A percentile compares a stretch with the other conserved stretches of the same genome.
Evolutionary conservation across 2,888 invertebrate genomes (phyloP).

Genomic region (Callinectes sapidus): DNA sequence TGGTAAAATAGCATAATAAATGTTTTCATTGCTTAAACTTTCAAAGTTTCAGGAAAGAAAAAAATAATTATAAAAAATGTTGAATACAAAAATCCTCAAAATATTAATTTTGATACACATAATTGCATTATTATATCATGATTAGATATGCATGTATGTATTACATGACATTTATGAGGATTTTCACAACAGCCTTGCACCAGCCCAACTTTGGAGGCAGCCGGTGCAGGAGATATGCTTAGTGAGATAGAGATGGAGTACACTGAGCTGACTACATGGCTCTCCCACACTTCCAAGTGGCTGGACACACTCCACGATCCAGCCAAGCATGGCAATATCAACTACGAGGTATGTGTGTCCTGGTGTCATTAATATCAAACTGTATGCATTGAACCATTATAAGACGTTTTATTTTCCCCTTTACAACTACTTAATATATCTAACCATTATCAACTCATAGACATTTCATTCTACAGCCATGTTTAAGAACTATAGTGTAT

Average conservation of each 20-base stretch:
- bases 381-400: background rate
- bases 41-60: no score
- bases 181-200: conserved; percentile 55
- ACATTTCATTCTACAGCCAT: no score
- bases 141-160: background rate
- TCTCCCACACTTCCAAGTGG: conserved; percentile 81
- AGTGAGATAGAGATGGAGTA: conserved; percentile 88
- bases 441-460: no score
- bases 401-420: no score
- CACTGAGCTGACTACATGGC: conserved; percentile 87
- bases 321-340: conserved; percentile 71
- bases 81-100: no score
- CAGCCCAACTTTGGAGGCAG: conserved; percentile 66
- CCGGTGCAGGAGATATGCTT: conserved; percentile 75
- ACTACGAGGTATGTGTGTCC: conserved; percentile 66
- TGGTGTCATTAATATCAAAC: background rate
- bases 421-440: no score
- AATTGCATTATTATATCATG: background rate
- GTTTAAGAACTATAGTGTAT: no score
- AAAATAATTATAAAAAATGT: no score
- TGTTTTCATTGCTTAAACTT: no score
- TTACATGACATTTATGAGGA: background rate
- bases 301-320: conserved; percentile 71
- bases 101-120: background rate
- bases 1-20: no score